A percentile compares a stretch with the other conserved stretches of the same genome.
Conservation (phyloP, 1,140 invertebrate species). For the Drosophila paulistorum region DNA sequence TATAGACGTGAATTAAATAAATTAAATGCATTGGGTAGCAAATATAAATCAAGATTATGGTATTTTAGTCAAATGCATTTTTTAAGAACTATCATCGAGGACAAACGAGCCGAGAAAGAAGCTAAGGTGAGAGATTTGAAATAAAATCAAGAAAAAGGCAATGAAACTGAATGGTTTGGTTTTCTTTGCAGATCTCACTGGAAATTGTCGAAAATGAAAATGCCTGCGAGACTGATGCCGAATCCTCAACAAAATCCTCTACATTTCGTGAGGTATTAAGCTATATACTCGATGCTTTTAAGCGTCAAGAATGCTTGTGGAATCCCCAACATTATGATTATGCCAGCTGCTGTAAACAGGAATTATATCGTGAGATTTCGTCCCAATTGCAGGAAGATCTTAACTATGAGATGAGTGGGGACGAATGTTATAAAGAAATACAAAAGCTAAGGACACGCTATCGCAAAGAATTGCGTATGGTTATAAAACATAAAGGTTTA, state of each 20-base stretch:
- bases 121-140: constrained; percentile 48
- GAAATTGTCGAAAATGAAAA: constrained; percentile 67
- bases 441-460: constrained; percentile 73
- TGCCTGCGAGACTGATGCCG: constrained; percentile 66
- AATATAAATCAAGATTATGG: constrained; percentile 69
- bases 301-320: constrained; percentile 67
- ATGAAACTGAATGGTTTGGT: no score
- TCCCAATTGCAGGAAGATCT: constrained; percentile 62
- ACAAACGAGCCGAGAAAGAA: constrained; percentile 65
- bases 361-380: constrained; percentile 64
- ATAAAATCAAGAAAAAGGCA: no score
- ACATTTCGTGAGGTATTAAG: constrained; percentile 68
- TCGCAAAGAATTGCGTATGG: constrained; percentile 71
- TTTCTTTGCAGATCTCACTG: constrained; percentile 29
- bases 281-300: constrained; percentile 63
- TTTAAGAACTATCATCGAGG: constrained; percentile 64
- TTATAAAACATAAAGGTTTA: constrained; percentile 74
- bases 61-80: constrained; percentile 73
- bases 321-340: constrained; percentile 72
- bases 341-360: constrained; percentile 61
- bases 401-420: constrained; percentile 63
- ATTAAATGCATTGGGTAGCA: constrained; percentile 47
- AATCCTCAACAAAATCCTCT: constrained; percentile 58
- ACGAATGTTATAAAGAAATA: constrained; percentile 70
- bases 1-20: constrained; percentile 69